A percentile compares a stretch with the other conserved stretches of the same genome.
Conservation (phyloP, 2,888 invertebrate species). For the Ephialtes manifestator region DNA sequence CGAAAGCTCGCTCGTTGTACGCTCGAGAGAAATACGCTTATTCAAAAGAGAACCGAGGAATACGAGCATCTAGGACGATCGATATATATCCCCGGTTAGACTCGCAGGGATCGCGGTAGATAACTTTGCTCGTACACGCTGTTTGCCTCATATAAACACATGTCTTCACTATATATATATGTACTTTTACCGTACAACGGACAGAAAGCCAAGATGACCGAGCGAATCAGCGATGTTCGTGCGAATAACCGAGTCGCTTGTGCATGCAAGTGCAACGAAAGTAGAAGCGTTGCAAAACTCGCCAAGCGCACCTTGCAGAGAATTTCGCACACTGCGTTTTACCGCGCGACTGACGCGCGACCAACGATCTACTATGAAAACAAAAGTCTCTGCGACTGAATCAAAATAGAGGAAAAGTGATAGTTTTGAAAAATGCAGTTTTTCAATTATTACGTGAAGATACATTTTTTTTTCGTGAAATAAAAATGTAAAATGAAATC, state of each 20-base stretch:
- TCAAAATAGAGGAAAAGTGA: no score
- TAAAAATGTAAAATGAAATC: no score
- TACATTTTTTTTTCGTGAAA: no score
- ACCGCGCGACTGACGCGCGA: constrained; percentile 30
- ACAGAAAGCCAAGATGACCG: constrained; percentile 52
- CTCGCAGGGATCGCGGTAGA: constrained; percentile 24
- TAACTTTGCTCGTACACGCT: constrained; percentile 10
- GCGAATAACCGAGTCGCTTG: constrained; percentile 46
- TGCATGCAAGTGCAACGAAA: constrained; percentile 56
- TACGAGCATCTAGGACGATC: constrained; percentile 2
- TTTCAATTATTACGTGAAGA: no score
- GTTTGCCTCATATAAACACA: constrained; percentile 24
- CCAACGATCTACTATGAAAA: constrained; percentile 19
- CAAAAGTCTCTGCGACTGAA: constrained; percentile 1
- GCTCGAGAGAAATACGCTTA: not conserved
- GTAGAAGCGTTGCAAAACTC: constrained; percentile 31
- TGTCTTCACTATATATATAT: not conserved
- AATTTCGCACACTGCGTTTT: constrained; percentile 35
- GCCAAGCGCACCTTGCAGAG: constrained; percentile 11
- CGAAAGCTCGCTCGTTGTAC: not conserved
- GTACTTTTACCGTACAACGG: not conserved
- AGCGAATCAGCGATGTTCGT: constrained; percentile 48
- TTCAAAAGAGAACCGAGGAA: not conserved
- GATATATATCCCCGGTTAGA: not conserved
- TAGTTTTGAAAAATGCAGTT: no score